Evolutionary conservation across 2,888 invertebrate species (phyloP).

Genomic region (Hypomecis punctinalis): DNA sequence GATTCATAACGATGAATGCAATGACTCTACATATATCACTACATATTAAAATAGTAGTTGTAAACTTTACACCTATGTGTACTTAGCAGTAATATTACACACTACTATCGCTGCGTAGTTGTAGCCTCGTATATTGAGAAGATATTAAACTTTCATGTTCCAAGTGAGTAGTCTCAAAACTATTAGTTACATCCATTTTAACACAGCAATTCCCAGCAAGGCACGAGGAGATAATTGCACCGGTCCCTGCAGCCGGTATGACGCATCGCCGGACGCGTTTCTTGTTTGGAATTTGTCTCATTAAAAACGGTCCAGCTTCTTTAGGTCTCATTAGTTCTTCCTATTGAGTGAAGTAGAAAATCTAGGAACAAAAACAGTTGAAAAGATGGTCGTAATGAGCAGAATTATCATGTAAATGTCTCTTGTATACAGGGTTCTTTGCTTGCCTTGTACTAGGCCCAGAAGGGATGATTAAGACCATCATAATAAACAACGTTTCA

Average conservation of each 20-base stretch:
- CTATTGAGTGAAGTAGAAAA: constrained; percentile 19
- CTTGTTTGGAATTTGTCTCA: constrained; percentile 34
- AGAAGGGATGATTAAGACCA: too few relatives aligned
- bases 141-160: too few relatives aligned
- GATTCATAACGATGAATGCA: too few relatives aligned
- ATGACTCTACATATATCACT: too few relatives aligned
- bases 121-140: too few relatives aligned
- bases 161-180: not conserved
- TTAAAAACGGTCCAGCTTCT: constrained; percentile 35
- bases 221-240: constrained; percentile 1
- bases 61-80: too few relatives aligned
- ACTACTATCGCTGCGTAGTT: too few relatives aligned
- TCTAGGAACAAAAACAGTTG: not conserved
- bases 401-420: not conserved
- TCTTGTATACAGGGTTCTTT: too few relatives aligned
- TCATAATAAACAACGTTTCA: too few relatives aligned
- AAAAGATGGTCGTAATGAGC: not conserved
- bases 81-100: too few relatives aligned
- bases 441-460: too few relatives aligned
- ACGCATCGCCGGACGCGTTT: constrained; percentile 27
- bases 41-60: too few relatives aligned
- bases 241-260: not conserved
- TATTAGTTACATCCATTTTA: not conserved
- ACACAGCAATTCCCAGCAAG: not conserved
- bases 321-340: constrained; percentile 38